These are phyloP conservation scores for Aspidapion aeneum DNA, from an alignment of 2,888 invertebrate genomes.

Conservation along the genomic window DNA sequence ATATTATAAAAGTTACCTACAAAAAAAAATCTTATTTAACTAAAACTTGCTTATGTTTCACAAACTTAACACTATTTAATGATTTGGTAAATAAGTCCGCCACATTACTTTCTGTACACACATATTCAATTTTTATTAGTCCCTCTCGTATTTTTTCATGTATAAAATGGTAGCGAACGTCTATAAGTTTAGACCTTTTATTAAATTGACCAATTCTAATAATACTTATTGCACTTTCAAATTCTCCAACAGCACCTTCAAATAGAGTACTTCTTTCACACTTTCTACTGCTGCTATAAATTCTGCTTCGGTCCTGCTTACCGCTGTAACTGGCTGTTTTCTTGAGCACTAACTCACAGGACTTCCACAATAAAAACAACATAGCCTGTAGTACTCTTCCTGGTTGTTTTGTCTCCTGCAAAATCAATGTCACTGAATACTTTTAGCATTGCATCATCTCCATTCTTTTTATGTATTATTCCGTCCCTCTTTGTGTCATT, in stretches of 20 bases:
- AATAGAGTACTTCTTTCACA: not conserved
- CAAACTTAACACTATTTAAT: no score
- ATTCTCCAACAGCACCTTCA: not conserved
- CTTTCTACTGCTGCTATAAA: not conserved
- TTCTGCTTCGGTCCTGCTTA: not conserved
- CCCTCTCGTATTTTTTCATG: no score
- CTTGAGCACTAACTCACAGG: not conserved
- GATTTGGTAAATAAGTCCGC: no score
- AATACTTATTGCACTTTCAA: no score
- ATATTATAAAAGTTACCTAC: no score
- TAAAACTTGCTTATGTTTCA: no score
- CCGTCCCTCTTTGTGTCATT: not conserved
- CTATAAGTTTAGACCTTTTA: no score
- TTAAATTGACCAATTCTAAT: no score
- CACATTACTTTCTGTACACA: no score
- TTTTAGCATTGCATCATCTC: not conserved
- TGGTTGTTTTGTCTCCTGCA: not conserved
- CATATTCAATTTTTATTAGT: no score
- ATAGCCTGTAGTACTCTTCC: not conserved
- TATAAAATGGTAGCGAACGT: no score
- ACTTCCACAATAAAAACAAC: not conserved
- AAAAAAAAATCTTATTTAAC: no score
- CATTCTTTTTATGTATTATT: not conserved
- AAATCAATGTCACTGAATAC: not conserved
- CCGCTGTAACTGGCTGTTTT: not conserved